Conservation (phyloP, 2,113 vertebrate genomes). For the Procavia capensis region DNA sequence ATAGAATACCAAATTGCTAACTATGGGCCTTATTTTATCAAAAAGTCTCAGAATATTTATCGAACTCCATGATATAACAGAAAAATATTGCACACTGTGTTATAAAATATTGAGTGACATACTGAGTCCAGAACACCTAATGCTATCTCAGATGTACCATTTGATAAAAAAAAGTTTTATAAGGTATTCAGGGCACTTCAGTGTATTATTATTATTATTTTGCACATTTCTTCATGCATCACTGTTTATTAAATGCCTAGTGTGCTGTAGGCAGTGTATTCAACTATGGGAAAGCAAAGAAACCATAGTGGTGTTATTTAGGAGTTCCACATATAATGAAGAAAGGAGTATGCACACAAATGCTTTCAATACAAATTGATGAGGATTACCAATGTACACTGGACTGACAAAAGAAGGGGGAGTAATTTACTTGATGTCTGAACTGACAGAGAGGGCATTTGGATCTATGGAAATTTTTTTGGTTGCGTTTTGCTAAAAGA, state of each 20-base stretch:
- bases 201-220: neutral
- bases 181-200: neutral
- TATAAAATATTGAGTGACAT: neutral
- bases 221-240: neutral
- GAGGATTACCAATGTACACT: neutral
- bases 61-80: neutral
- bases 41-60: neutral
- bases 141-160: neutral
- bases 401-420: neutral
- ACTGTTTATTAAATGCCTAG: neutral
- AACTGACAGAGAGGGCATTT: neutral
- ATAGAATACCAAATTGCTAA: neutral
- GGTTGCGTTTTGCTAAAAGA: neutral
- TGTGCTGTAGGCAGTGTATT: neutral
- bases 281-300: neutral
- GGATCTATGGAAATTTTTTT: neutral
- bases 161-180: neutral
- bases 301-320: neutral
- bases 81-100: neutral
- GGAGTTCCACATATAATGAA: fast-evolving
- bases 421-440: neutral
- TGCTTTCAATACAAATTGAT: neutral
- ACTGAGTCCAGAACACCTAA: conserved; percentile 1
- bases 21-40: neutral
- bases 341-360: fast-evolving